A percentile compares a stretch with the other conserved stretches of the same genome.
Evolutionary conservation across 2,888 invertebrate species (phyloP).

Genomic region (Patella depressa): DNA sequence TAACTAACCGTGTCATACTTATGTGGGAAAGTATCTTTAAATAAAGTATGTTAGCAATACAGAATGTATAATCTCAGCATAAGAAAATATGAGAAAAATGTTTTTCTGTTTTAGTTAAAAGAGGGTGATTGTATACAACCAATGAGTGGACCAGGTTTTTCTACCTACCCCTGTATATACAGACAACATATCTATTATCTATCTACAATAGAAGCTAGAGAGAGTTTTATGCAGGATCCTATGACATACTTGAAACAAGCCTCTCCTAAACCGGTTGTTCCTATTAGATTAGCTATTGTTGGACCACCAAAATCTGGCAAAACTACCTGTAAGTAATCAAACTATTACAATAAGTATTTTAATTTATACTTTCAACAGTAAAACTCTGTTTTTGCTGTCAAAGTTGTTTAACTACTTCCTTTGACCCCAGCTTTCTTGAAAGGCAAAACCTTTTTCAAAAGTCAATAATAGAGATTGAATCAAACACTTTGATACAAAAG

Average conservation of each 20-base stretch:
- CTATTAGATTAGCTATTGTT: conserved; percentile 68
- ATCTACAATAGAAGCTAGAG: conserved; percentile 57
- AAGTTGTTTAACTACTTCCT: no score
- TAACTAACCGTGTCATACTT: no score
- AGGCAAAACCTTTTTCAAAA: no score
- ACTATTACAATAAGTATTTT: no score
- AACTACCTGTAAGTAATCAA: conserved; percentile 65
- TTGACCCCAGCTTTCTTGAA: no score
- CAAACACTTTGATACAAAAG: no score
- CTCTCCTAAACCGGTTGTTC: conserved; percentile 69
- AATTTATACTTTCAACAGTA: no score
- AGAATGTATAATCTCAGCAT: not conserved
- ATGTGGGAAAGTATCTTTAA: no score
- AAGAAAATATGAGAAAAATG: not conserved
- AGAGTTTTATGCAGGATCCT: conserved; percentile 67
- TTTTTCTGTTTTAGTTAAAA: conserved; percentile 48
- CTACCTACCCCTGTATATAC: conserved; percentile 67
- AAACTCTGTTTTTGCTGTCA: no score
- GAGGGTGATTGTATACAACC: conserved; percentile 70
- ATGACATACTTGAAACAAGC: conserved; percentile 64
- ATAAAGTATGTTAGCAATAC: no score
- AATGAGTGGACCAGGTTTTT: conserved; percentile 64
- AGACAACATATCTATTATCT: conserved; percentile 69
- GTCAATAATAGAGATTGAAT: no score
- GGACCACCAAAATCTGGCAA: conserved; percentile 72